phyloP scores from a whole-genome alignment of 2,797 vertebrate genomes.

The Chloroceryle amazona region DNA sequence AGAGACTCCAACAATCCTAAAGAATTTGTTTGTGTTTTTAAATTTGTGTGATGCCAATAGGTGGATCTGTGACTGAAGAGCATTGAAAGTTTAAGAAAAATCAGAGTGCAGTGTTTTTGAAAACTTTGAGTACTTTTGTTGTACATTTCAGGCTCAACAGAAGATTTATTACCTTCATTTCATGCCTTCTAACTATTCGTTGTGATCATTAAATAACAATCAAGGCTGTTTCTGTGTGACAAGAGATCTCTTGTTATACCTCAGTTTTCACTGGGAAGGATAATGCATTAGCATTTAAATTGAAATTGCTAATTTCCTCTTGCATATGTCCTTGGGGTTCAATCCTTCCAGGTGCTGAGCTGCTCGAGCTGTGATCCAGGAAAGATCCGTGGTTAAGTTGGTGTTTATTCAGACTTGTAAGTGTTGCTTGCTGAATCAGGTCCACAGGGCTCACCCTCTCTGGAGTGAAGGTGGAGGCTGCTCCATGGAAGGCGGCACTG shows the following conservation, averaged over 20 bases:
- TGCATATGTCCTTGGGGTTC: background rate
- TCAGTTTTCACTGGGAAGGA: background rate
- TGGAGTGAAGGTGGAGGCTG: background rate
- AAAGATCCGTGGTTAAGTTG: background rate
- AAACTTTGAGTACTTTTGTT: background rate
- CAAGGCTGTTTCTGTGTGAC: slow-evolving; percentile 12
- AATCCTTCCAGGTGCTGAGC: slow-evolving; percentile 17
- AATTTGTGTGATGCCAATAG: background rate
- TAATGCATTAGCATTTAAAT: slow-evolving; percentile 60
- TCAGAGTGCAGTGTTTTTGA: background rate
- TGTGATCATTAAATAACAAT: slow-evolving; percentile 61
- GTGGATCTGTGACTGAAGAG: background rate
- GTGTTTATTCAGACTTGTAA: background rate
- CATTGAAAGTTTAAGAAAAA: background rate
- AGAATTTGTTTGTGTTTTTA: background rate
- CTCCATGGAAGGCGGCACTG: background rate
- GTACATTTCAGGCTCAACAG: background rate
- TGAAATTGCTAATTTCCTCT: slow-evolving; percentile 16
- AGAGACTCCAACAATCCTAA: background rate
- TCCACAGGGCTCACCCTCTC: accelerated
- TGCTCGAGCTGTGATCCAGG: background rate
- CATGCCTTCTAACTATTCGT: slow-evolving; percentile 1
- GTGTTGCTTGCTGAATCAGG: background rate
- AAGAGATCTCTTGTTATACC: slow-evolving; percentile 20
- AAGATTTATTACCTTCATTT: slow-evolving; percentile 65